Percentiles rank a stretch among this genome's conserved stretches.
Conservation (phyloP, 92 coral and sea anemone species). For the Muricea muricata region DNA sequence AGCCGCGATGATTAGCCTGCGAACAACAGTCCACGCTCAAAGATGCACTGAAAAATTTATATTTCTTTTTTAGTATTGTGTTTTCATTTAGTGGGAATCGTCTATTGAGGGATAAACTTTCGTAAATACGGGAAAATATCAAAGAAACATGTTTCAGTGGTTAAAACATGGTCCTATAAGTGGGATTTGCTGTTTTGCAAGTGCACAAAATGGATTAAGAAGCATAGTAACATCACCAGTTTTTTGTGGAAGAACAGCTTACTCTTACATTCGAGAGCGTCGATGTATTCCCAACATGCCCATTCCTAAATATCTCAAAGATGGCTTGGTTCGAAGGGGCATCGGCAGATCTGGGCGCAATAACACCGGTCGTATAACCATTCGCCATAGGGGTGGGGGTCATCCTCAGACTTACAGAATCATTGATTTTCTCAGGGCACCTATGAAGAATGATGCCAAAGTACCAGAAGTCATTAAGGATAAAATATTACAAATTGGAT, state of each 20-base stretch:
- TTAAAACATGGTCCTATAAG: conserved; percentile 7
- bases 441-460: conserved; percentile 50
- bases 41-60: too few species aligned
- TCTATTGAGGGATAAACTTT: too few species aligned
- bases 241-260: conserved; percentile 82
- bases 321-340: conserved; percentile 82
- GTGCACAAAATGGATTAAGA: conserved; percentile 23
- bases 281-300: conserved; percentile 89
- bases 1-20: too few species aligned
- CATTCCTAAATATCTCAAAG: conserved; percentile 86
- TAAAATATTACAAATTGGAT: conserved; percentile 88
- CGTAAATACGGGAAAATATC: too few species aligned
- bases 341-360: conserved; percentile 88
- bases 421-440: conserved; percentile 85
- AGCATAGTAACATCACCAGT: conserved; percentile 69
- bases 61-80: too few species aligned
- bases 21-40: too few species aligned
- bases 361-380: conserved; percentile 77
- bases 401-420: conserved; percentile 93
- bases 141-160: not conserved
- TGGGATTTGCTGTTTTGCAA: too few species aligned
- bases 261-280: conserved; percentile 79
- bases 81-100: too few species aligned
- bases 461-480: conserved; percentile 65
- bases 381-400: conserved; percentile 97